Percentiles rank a stretch among this genome's conserved stretches.
Evolutionary conservation across 2,113 vertebrate genomes (phyloP).

Genomic region (Brachyhypopomus occidentalis): DNA sequence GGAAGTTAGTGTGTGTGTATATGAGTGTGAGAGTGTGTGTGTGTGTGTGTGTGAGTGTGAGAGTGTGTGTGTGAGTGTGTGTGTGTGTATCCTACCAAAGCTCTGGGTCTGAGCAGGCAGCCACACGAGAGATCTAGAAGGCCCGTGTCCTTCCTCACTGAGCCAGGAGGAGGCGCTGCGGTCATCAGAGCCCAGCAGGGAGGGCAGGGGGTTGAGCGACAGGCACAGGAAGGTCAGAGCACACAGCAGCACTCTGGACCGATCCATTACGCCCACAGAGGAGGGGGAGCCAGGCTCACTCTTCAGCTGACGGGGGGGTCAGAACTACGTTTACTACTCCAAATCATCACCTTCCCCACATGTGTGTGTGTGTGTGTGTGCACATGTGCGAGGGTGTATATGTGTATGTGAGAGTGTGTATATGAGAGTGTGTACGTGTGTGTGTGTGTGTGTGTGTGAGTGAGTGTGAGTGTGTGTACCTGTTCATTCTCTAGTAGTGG

Average conservation of each 20-base stretch:
- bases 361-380: conserved; percentile 8
- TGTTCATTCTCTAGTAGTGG: conserved; percentile 90
- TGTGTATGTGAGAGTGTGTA: too few relatives aligned
- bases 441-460: neutral
- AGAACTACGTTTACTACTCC: too few relatives aligned
- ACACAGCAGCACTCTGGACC: conserved; percentile 95
- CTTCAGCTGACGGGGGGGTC: conserved; percentile 80
- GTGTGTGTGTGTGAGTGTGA: neutral
- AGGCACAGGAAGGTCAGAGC: conserved; percentile 94
- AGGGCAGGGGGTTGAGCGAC: conserved; percentile 92
- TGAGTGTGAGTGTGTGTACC: conserved; percentile 68
- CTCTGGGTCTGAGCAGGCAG: conserved; percentile 77
- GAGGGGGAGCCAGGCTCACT: conserved; percentile 91
- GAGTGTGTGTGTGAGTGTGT: neutral
- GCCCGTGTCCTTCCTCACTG: conserved; percentile 63
- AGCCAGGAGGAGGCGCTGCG: conserved; percentile 42
- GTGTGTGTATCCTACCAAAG: conserved; percentile 66
- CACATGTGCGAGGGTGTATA: neutral
- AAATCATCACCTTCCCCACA: neutral
- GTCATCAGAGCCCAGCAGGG: conserved; percentile 76
- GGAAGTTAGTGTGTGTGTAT: neutral
- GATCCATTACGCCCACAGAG: conserved; percentile 94
- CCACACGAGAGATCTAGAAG: conserved; percentile 80
- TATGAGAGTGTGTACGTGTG: too few relatives aligned
- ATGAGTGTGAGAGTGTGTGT: neutral